phyloP scores from a whole-genome alignment of 2,888 invertebrate species.

The Tinea trinotella region DNA sequence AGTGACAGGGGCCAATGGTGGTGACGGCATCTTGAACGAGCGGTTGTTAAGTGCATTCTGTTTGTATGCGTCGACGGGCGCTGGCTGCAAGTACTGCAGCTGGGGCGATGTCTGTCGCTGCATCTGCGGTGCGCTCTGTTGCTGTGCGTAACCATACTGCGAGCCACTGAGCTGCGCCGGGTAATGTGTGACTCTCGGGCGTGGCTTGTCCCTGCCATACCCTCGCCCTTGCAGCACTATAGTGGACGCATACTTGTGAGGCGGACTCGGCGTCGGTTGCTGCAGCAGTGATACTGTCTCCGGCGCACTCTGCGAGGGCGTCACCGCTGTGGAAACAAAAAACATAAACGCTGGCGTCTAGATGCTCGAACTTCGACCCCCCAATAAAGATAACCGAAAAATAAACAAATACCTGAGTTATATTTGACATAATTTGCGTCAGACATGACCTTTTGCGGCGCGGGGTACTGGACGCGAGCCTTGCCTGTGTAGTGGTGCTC shows the following conservation, averaged over 20 bases:
- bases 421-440: constrained; percentile 51
- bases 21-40: constrained; percentile 64
- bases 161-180: constrained; percentile 37
- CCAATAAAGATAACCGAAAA: neutral
- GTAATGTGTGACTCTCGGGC: constrained; percentile 44
- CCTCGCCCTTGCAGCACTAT: constrained; percentile 49
- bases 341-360: neutral
- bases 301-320: constrained; percentile 64
- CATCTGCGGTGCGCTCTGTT: constrained; percentile 23
- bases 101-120: constrained; percentile 34
- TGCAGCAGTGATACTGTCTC: constrained; percentile 64
- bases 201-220: constrained; percentile 46
- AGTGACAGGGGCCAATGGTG: constrained; percentile 44
- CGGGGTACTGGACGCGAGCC: constrained; percentile 41
- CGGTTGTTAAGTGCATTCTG: constrained; percentile 34
- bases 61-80: constrained; percentile 42
- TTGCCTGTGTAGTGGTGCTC: constrained; percentile 41
- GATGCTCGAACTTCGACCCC: neutral
- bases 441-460: constrained; percentile 41
- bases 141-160: constrained; percentile 27
- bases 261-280: constrained; percentile 51
- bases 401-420: constrained; percentile 33
- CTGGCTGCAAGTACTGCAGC: constrained; percentile 51
- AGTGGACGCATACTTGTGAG: constrained; percentile 48
- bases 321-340: constrained; percentile 33